Base-by-base conservation (phyloP, 2,888 invertebrate genomes). In the Neria commutata region DNA sequence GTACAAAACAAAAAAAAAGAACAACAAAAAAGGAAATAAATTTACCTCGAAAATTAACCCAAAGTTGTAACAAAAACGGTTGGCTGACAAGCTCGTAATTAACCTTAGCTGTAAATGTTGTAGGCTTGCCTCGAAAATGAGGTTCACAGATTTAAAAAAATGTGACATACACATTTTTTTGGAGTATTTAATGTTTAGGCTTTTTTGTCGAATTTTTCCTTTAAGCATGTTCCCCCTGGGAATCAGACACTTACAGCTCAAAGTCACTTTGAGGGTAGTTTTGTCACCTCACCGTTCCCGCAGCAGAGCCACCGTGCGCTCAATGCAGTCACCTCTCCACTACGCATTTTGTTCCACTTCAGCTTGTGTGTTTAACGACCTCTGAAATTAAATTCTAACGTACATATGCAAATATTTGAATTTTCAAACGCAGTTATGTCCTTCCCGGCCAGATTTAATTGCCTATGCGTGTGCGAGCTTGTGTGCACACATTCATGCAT, bases 291-390 rank as follows among this genome's bases (percentile, higher is more conserved):
- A 61, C 61, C 49, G 54, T 52, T 19, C 23, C 47, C 37, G 47
- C 26, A 37, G 52, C 47, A 40, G 47, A 33, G 42, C 14, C 33
- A 37, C 37, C 16, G 29, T 6, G 29, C 11, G 11, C 11, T 29
- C 6, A 8, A 11, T 8, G 29, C 29, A 29, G 11, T 8, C 29
- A 5, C 42, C 19, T 42, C 42, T 21, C n/a, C n/a, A n/a, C n/a
- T n/a, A n/a, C n/a, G 66, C 68, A 72, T 74, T 76, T 73, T 69
- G 77, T 77, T 77, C 76, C 76, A 77, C 76, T 77, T 77, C 73
- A 77, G 74, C 75, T 73, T 77, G 76, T 77, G 73, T 77, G 77
- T 67, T 77, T 77, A 77, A 77, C 77, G 75, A 77, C 75, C 76
- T 76, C 73, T 77, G 77, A 77, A 77, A 77, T 77, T 77, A 76